phyloP scores from a whole-genome alignment of 2,113 vertebrate genomes.

The Potamarius usumacintae region DNA sequence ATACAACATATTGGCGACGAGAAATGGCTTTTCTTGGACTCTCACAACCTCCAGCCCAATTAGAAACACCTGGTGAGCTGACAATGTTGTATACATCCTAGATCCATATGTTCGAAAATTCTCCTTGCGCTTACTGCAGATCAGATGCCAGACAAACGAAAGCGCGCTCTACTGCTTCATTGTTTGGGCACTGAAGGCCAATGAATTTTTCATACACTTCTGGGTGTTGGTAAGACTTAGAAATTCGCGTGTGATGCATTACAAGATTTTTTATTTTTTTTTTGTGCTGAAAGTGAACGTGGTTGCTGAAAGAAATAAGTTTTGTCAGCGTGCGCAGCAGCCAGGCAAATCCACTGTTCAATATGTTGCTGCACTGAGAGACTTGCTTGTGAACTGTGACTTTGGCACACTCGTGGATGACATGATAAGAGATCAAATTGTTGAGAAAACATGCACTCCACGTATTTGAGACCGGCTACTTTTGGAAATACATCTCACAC shows the following conservation, averaged over 20 bases:
- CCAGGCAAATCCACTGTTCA: neutral
- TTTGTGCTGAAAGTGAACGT: conserved; percentile 12
- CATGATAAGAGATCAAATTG: conserved; percentile 24
- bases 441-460: neutral
- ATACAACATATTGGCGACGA: too few species aligned
- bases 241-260: neutral
- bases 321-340: neutral
- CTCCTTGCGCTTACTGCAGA: too few species aligned
- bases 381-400: conserved; percentile 5
- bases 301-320: conserved; percentile 28
- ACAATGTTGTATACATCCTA: too few species aligned
- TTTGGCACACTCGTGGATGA: neutral
- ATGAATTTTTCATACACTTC: too few species aligned
- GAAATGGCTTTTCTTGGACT: too few species aligned
- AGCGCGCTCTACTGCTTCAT: too few species aligned
- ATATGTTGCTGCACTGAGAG: conserved; percentile 18
- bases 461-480: neutral
- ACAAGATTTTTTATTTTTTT: neutral
- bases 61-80: too few species aligned
- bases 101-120: too few species aligned
- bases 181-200: too few species aligned
- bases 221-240: too few species aligned
- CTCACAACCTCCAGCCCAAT: too few species aligned
- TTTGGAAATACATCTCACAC: conserved; percentile 23
- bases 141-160: too few species aligned